phyloP scores from a whole-genome alignment of 2,113 vertebrate species.

The Campylomormyrus tamandua region DNA sequence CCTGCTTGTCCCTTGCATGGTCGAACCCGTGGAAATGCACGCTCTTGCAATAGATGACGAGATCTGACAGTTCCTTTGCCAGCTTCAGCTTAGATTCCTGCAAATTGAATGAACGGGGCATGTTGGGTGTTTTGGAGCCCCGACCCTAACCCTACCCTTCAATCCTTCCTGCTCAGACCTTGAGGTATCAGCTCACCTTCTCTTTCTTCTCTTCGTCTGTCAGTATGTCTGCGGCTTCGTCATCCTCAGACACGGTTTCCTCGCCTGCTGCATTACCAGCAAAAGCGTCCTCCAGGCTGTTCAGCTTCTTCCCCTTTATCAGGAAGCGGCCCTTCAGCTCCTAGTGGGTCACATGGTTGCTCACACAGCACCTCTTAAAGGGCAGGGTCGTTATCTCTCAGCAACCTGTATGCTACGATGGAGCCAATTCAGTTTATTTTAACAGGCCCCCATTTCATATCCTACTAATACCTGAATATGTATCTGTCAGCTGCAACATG shows the following conservation, averaged over 20 bases:
- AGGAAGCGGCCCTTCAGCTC: conserved; percentile 87
- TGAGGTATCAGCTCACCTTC: conserved; percentile 29
- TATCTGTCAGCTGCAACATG: background rate
- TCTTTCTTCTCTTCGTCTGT: conserved; percentile 45
- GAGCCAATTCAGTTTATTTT: background rate
- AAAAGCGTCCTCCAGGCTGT: conserved; percentile 64
- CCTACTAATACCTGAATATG: background rate
- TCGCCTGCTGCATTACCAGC: conserved; percentile 43
- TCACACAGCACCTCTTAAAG: background rate
- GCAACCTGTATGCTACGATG: background rate
- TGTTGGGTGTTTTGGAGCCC: background rate
- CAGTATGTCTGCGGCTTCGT: conserved; percentile 72
- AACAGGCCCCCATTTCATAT: background rate
- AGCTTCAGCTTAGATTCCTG: conserved; percentile 70
- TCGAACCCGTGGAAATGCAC: conserved; percentile 80
- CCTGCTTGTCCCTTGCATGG: conserved; percentile 51
- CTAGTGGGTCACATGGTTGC: conserved; percentile 44
- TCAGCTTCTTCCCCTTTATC: conserved; percentile 86
- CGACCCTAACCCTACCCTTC: background rate
- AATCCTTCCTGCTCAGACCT: background rate
- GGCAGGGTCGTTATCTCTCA: background rate
- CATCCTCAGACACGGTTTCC: conserved; percentile 80
- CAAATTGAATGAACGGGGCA: conserved; percentile 9
- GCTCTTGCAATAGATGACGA: conserved; percentile 86
- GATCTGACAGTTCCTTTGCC: conserved; percentile 80